phyloP scores from a whole-genome alignment of 1,140 invertebrate genomes.

The Brachionus asplanchnoidis region DNA sequence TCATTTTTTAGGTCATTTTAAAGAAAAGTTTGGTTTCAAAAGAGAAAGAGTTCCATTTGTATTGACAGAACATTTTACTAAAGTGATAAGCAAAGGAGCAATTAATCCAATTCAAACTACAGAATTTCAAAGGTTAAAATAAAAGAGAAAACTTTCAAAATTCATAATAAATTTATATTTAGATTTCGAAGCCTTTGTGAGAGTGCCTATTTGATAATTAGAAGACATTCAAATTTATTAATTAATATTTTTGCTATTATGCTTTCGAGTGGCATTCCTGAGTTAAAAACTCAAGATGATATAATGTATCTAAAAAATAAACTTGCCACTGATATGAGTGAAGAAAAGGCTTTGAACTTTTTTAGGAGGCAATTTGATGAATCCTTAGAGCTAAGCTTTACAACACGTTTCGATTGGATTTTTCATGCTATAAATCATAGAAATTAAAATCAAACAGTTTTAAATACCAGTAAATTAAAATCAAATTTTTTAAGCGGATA shows the following conservation, averaged over 20 bases:
- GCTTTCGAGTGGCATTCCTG: slow-evolving; percentile 93
- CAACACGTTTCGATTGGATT: slow-evolving; percentile 91
- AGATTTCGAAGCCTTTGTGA: slow-evolving; percentile 77
- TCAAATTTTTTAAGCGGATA: too few species aligned
- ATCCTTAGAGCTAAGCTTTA: slow-evolving; percentile 86
- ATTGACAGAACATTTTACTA: too few species aligned
- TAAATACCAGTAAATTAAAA: too few species aligned
- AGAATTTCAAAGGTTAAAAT: not conserved
- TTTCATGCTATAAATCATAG: slow-evolving; percentile 58
- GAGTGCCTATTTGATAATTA: slow-evolving; percentile 80
- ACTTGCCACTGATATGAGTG: slow-evolving; percentile 72
- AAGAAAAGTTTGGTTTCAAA: slow-evolving; percentile 96
- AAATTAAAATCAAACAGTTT: too few species aligned
- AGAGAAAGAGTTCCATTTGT: too few species aligned
- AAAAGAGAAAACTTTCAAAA: not conserved
- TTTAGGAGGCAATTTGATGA: slow-evolving; percentile 84
- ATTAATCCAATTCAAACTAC: not conserved
- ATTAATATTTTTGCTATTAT: slow-evolving; percentile 96
- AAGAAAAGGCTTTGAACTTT: slow-evolving; percentile 71
- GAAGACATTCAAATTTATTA: slow-evolving; percentile 86
- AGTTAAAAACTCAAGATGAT: slow-evolving; percentile 81
- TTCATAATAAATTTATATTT: not conserved
- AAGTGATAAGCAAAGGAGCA: slow-evolving; percentile 67
- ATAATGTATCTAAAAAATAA: slow-evolving; percentile 83
- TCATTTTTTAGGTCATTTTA: slow-evolving; percentile 98